Percentiles rank a stretch among this genome's conserved stretches.
Evolutionary conservation across 2,113 vertebrate genomes (phyloP).

Genomic region (Aldabrachelys gigantea): DNA sequence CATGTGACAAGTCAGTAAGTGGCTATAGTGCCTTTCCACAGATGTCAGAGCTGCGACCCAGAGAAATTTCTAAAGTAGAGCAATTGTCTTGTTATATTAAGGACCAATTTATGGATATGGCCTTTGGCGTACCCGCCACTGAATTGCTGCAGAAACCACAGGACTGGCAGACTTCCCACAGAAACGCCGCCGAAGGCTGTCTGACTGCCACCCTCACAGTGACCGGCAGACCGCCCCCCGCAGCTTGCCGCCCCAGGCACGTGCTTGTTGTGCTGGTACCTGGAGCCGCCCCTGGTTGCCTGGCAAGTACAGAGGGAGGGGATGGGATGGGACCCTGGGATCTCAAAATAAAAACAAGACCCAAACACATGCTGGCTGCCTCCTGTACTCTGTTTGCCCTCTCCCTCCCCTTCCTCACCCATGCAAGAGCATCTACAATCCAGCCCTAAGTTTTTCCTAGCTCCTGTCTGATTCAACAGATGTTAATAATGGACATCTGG

Average conservation of each 20-base stretch:
- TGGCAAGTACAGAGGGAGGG: background rate
- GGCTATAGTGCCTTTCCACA: background rate
- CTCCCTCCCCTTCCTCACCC: conserved; percentile 32
- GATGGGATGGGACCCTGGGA: background rate
- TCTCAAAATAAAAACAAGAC: background rate
- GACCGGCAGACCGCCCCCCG: no score
- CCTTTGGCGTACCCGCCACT: no score
- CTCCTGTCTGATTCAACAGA: conserved; percentile 33
- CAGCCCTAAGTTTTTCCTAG: conserved; percentile 63
- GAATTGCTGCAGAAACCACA: no score
- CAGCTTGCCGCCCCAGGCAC: no score
- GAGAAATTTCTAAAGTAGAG: background rate
- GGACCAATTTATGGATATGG: background rate
- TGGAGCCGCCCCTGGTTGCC: no score
- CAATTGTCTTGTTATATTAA: background rate
- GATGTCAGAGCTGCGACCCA: background rate
- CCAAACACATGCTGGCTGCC: conserved; percentile 21
- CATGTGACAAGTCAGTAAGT: conserved; percentile 4
- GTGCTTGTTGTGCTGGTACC: no score
- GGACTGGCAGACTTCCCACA: no score
- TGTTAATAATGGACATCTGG: conserved; percentile 51
- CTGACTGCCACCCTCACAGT: no score
- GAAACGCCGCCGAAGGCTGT: no score
- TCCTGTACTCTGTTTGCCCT: conserved; percentile 32
- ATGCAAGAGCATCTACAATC: conserved; percentile 51